phyloP scores from a whole-genome alignment of 2,888 invertebrate species.

The Leptopterna dolabrata region DNA sequence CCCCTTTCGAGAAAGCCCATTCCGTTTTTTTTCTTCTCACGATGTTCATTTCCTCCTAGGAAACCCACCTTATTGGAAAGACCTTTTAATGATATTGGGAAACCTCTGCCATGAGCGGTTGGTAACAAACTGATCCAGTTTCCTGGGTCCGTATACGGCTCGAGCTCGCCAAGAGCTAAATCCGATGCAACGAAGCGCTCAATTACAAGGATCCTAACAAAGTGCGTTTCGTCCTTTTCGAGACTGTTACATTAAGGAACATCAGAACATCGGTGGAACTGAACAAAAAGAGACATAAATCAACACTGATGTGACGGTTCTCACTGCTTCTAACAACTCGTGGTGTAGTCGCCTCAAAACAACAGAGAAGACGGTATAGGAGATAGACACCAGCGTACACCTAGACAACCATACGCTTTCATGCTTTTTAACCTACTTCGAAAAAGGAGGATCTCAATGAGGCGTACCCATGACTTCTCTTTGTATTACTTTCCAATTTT shows the following conservation, averaged over 20 bases:
- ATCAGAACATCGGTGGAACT: background rate
- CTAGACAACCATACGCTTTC: no score
- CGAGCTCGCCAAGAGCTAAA: background rate
- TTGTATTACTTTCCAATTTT: no score
- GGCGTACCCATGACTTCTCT: no score
- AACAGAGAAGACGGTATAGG: no score
- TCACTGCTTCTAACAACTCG: no score
- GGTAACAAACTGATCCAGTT: constrained; percentile 1
- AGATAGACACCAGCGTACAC: no score
- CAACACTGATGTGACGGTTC: background rate
- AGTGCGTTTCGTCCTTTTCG: background rate
- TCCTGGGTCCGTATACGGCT: background rate
- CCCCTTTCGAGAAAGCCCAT: background rate
- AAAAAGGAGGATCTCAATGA: no score
- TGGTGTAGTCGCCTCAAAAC: no score
- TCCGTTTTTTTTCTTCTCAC: background rate
- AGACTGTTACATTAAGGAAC: background rate
- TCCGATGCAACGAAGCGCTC: background rate
- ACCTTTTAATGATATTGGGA: background rate
- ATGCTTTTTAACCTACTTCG: no score
- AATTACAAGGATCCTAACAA: background rate
- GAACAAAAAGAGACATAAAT: background rate
- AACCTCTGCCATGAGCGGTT: no score
- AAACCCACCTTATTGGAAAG: background rate
- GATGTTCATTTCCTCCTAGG: background rate